phyloP scores from a whole-genome alignment of 2,113 vertebrate genomes.

The Solea senegalensis region DNA sequence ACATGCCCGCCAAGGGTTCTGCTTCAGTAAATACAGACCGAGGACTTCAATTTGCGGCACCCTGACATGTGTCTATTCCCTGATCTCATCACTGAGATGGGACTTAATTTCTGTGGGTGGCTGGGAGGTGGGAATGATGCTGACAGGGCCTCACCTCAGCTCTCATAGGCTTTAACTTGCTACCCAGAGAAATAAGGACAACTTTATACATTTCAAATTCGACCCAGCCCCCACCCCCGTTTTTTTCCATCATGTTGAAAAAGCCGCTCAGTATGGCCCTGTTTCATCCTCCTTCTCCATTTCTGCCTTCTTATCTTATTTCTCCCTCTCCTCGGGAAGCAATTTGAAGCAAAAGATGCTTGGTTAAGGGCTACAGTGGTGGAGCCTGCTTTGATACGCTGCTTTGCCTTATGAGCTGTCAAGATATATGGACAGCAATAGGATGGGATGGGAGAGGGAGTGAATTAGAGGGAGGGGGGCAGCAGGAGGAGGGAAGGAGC shows the following conservation, averaged over 20 bases:
- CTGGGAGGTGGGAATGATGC: neutral
- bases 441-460: conserved; percentile 12
- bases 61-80: conserved; percentile 59
- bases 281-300: conserved; percentile 41
- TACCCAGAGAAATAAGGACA: conserved; percentile 36
- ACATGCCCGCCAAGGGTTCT: conserved; percentile 31
- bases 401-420: conserved; percentile 74
- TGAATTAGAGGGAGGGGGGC: neutral
- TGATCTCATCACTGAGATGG: conserved; percentile 42
- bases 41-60: conserved; percentile 51
- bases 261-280: conserved; percentile 24
- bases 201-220: conserved; percentile 41
- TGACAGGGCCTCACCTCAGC: conserved; percentile 42
- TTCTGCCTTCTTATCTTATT: conserved; percentile 53
- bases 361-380: conserved; percentile 69
- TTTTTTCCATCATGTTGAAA: conserved; percentile 19
- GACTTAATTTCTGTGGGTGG: conserved; percentile 52
- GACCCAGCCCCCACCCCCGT: conserved; percentile 12
- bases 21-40: conserved; percentile 67
- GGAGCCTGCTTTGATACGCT: conserved; percentile 68
- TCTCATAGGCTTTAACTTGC: conserved; percentile 44
- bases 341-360: conserved; percentile 74
- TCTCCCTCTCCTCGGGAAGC: conserved; percentile 57
- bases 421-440: conserved; percentile 52
- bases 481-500: conserved; percentile 3